phyloP scores from a whole-genome alignment of 2,797 vertebrate species.

The Melopsittacus undulatus region DNA sequence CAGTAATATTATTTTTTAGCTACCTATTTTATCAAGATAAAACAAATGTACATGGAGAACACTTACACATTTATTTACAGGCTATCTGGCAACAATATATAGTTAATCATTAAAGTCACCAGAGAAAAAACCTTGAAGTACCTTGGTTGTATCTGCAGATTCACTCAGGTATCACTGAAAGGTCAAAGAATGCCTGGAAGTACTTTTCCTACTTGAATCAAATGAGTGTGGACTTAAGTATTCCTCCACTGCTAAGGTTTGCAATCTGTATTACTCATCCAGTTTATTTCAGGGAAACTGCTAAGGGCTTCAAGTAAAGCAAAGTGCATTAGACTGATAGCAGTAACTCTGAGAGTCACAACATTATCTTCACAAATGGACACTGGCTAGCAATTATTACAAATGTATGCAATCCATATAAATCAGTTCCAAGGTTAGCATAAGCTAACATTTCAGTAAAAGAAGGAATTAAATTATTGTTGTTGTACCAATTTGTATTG shows the following conservation, averaged over 20 bases:
- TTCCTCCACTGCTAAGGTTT: conserved; percentile 27
- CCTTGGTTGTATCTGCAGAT: not conserved
- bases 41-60: not conserved
- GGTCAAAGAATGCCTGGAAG: conserved; percentile 36
- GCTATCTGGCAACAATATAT: not conserved
- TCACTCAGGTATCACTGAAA: not conserved
- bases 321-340: conserved; percentile 19
- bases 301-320: conserved; percentile 11
- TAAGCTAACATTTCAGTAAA: not conserved
- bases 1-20: not conserved
- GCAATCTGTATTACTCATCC: conserved; percentile 15
- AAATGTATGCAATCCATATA: not conserved
- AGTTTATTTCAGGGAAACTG: conserved; percentile 31
- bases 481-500: not conserved
- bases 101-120: not conserved
- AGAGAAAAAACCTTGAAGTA: not conserved
- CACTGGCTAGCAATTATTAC: not conserved
- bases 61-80: not conserved
- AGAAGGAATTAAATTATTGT: not conserved
- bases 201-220: conserved; percentile 11
- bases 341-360: not conserved
- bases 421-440: not conserved
- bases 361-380: not conserved
- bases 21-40: not conserved
- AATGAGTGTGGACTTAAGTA: not conserved